phyloP scores from a whole-genome alignment of 2,797 vertebrate genomes.

The Potorous gilbertii region DNA sequence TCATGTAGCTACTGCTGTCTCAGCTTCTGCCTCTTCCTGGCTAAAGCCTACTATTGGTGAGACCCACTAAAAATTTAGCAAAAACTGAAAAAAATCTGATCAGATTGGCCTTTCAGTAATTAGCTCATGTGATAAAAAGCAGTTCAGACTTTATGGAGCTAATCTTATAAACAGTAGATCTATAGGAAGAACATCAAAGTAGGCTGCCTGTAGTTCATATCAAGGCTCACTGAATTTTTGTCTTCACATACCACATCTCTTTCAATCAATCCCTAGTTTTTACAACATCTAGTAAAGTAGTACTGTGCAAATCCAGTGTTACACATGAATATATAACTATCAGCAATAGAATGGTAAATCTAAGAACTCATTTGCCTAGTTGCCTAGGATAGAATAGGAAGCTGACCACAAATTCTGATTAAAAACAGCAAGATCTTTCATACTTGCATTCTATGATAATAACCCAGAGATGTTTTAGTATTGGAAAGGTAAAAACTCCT shows the following conservation, averaged over 20 bases:
- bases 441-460: not conserved
- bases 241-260: not conserved
- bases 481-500: not conserved
- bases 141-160: not conserved
- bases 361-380: not conserved
- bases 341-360: not conserved
- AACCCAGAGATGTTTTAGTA: not conserved
- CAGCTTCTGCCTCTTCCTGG: not conserved
- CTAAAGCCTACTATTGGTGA: not conserved
- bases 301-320: not conserved
- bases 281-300: not conserved
- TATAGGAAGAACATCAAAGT: not conserved
- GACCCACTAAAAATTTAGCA: not conserved
- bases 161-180: not conserved
- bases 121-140: not conserved
- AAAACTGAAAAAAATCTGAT: not conserved
- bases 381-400: not conserved
- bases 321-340: not conserved
- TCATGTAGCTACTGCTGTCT: not conserved
- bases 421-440: not conserved
- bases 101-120: not conserved
- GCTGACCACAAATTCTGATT: not conserved
- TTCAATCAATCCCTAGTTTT: not conserved
- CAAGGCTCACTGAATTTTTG: not conserved
- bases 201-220: not conserved